These are phyloP conservation scores for Carassius carassius DNA, from an alignment of 2,113 vertebrate species.

Conservation along the genomic window DNA sequence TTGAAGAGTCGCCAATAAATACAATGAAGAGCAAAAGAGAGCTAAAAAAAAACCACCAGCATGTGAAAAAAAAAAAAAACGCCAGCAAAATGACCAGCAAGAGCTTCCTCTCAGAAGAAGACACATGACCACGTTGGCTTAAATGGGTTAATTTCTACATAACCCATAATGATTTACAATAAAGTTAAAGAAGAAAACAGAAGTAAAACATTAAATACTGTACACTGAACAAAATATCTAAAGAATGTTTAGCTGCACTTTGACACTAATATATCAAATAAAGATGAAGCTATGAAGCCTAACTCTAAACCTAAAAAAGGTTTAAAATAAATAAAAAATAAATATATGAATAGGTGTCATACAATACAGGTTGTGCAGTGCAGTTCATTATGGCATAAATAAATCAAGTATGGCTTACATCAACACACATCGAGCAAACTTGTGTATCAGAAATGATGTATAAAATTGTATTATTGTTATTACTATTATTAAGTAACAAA, in stretches of 20 bases:
- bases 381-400: slow-evolving; percentile 4
- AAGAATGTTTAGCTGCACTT: background rate
- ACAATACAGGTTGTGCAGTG: background rate
- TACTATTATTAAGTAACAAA: background rate
- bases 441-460: background rate
- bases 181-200: slow-evolving; percentile 5
- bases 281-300: background rate
- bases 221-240: background rate
- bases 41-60: too few species aligned
- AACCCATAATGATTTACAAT: background rate
- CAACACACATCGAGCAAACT: background rate
- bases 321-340: too few species aligned
- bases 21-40: slow-evolving; percentile 44
- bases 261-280: background rate
- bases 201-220: background rate
- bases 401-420: background rate
- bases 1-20: slow-evolving; percentile 62
- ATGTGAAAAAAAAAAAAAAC: too few species aligned
- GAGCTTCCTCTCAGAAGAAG: background rate
- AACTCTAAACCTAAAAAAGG: too few species aligned
- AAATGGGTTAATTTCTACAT: background rate
- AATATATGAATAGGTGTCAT: too few species aligned
- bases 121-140: background rate
- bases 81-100: background rate
- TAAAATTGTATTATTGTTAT: background rate